These are phyloP conservation scores for Sorex araneus DNA, from an alignment of 2,113 vertebrate genomes.

Conservation along the genomic window DNA sequence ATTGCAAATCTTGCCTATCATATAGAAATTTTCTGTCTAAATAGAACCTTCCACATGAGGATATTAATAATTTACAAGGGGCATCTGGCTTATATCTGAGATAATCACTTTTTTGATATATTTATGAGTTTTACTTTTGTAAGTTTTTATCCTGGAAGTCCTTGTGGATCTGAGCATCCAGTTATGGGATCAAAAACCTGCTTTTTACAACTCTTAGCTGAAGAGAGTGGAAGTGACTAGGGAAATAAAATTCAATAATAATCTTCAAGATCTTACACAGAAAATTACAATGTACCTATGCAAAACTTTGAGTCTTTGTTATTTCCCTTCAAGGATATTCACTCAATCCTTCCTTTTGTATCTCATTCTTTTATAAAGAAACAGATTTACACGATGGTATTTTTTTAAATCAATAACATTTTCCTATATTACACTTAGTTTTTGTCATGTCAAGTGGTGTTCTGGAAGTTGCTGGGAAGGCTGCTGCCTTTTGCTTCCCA, in stretches of 20 bases:
- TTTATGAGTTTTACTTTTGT: constrained; percentile 88
- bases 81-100: constrained; percentile 85
- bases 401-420: too few species aligned
- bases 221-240: constrained; percentile 52
- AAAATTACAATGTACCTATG: too few species aligned
- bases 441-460: too few species aligned
- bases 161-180: constrained; percentile 83
- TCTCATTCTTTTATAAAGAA: too few species aligned
- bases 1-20: not conserved
- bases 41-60: constrained; percentile 61
- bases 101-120: constrained; percentile 87
- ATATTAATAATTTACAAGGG: constrained; percentile 79
- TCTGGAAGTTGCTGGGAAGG: too few species aligned
- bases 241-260: too few species aligned
- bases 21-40: constrained; percentile 63
- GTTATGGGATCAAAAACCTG: constrained; percentile 89
- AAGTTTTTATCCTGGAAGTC: constrained; percentile 88
- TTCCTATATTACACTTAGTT: too few species aligned
- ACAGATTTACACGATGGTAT: too few species aligned
- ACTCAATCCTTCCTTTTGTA: too few species aligned
- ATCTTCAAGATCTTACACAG: constrained; percentile 79
- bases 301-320: not conserved
- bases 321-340: too few species aligned
- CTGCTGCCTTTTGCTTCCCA: too few species aligned
- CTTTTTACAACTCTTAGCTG: constrained; percentile 87